phyloP scores from a whole-genome alignment of 2,797 vertebrate species.

The Typhlichthys subterraneus region DNA sequence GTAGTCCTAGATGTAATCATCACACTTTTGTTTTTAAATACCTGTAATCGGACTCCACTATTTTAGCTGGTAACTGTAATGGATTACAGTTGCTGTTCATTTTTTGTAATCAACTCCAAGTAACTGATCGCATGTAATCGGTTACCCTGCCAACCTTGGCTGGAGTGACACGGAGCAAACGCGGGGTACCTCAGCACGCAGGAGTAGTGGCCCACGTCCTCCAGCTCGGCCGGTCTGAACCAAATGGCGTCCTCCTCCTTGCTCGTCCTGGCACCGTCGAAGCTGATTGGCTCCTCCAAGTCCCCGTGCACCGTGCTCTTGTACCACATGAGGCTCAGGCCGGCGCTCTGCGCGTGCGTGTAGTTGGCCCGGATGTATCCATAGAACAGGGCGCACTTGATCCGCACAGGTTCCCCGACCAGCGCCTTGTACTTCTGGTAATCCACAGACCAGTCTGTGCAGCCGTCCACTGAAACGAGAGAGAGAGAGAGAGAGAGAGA shows the following conservation, averaged over 20 bases:
- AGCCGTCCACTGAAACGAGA: constrained; percentile 88
- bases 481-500: constrained; percentile 3
- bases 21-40: too few species aligned
- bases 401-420: constrained; percentile 95
- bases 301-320: constrained; percentile 94
- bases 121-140: too few species aligned
- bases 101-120: too few species aligned
- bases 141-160: too few species aligned
- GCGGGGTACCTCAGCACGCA: constrained; percentile 83
- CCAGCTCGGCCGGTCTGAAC: constrained; percentile 93
- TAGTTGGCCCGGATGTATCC: constrained; percentile 99
- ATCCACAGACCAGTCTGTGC: constrained; percentile 98
- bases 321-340: constrained; percentile 99
- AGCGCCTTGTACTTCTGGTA: constrained; percentile 98
- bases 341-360: constrained; percentile 92
- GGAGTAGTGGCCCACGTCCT: constrained; percentile 93
- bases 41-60: too few species aligned
- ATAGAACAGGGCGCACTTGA: constrained; percentile 98
- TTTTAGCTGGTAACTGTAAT: too few species aligned
- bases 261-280: constrained; percentile 94
- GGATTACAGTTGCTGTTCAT: too few species aligned
- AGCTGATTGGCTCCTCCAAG: constrained; percentile 96
- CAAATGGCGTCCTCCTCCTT: constrained; percentile 98
- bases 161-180: too few species aligned
- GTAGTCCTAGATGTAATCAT: too few species aligned